Evolutionary conservation across 2,113 vertebrate species (phyloP), one percentile per base, ranked within the genome.

Genomic region (Leiothrix lutea): DNA sequence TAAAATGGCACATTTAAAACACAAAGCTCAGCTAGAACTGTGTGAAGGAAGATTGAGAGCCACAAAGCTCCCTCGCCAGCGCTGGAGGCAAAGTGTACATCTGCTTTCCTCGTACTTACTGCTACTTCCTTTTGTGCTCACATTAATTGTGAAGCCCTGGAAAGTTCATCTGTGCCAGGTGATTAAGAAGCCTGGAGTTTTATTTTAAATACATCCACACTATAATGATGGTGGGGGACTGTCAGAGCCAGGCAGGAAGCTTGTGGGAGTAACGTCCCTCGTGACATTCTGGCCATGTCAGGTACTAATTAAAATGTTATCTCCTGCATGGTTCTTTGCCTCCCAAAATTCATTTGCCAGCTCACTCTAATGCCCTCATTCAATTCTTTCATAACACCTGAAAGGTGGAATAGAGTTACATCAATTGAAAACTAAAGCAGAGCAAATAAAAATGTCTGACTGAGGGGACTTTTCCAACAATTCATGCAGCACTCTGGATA

Each of bases 1-100:
- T 61, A 82, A 93, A 94, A 84, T 8, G 60, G 87, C 56, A 31
- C 44, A 48, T 94, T 96, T 86, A 86, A 91, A 90, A 60, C 80
- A 89, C 66, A 62, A 67, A 87, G 85, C 80, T 92, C 77, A 89
- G 91, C 69, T 29, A 62, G 85, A 90, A 31, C 36, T 69, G 42
- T 21, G 73, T 26, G 70, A 90, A 82, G 2, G 50, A 80, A 94
- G 87, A 83, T 28, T 57, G 78, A 94, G 84, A 75, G 60, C 92
- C 65, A 33, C 81, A 80, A 66, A 97, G 80, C 80, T 94, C 35
- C 19, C 80, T 73, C 6, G 53, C 40, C 29, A 45, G 71, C 2
- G 53, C 78, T 86, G 71, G 14, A 84, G 75, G 84, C 90, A 80
- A 80, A 94, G 64, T 0, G 3, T 66, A 23, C 74, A 75, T 73